Base-by-base conservation (phyloP, 2,888 invertebrate species). In the Drosophila macrospina region DNA sequence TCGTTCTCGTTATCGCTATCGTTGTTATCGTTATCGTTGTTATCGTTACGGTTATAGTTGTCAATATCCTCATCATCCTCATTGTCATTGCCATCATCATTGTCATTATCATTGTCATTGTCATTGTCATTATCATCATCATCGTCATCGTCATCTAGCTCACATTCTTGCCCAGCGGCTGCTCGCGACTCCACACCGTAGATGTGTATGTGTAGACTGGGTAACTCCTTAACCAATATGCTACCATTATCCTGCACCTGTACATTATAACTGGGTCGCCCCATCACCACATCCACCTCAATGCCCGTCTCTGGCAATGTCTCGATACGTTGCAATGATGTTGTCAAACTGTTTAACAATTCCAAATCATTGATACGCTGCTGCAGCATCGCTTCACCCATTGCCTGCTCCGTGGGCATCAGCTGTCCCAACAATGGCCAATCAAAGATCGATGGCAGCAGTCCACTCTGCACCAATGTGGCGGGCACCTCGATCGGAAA, bases 401-500 rank as follows among this genome's bases (percentile, higher is more conserved):
- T 26, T 0, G 36, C 6, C 26, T 79, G 71, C 11, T 66, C 64
- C 5, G 57, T 8, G 8, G 69, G 51, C 76, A 79, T 69, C 28
- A 78, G 10, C n/a, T 69, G 45, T 0, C 45, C 16, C 10, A 78
- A 5, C 4, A 79, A 36, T 2, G 47, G 28, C 78, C 79, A 78
- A n/a, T 78, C 78, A 7, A 78, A 79, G 11, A 78, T 73, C 55
- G 76, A 73, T 0, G 68, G 72, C 24, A 78, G 15, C 6, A 79
- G 47, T 1, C 77, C 66, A 20, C 54, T 69, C 20, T 55, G 47
- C 13, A 75, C 54, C 2, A 79, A 20, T 5, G 61, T 24, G 5
- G 56, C 57, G 16, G 76, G 63, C 24, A 69, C 59, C 24, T 63
- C 45, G 5, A 79, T 32, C 0, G 57, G 16, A 16, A 69, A 79